Percentiles rank a stretch among this genome's conserved stretches.
Evolutionary conservation across 2,888 invertebrate genomes (phyloP).

Genomic region (Trichopria drosophilae): DNA sequence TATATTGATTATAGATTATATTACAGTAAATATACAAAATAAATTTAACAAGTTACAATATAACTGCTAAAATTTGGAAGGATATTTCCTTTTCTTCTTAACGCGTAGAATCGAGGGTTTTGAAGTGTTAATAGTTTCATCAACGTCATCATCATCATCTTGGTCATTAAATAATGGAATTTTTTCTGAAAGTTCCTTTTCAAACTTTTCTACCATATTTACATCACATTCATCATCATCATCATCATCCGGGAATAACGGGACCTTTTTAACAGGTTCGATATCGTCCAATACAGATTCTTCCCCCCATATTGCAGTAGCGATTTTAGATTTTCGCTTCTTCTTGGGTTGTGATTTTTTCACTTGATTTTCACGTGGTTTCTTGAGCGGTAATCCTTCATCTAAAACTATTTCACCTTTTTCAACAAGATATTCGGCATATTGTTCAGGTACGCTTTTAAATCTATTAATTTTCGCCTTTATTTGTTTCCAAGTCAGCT

Average conservation of each 20-base stretch:
- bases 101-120: too few species aligned
- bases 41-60: too few species aligned
- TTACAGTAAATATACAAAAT: too few species aligned
- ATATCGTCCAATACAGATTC: slow-evolving; percentile 20
- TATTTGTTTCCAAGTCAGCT: slow-evolving; percentile 89
- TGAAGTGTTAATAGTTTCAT: too few species aligned
- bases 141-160: background rate
- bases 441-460: slow-evolving; percentile 83
- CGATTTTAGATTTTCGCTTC: slow-evolving; percentile 5
- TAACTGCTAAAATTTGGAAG: too few species aligned
- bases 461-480: slow-evolving; percentile 80
- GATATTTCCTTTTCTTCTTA: too few species aligned
- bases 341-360: slow-evolving; percentile 23
- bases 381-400: slow-evolving; percentile 21
- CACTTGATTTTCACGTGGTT: too few species aligned
- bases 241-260: slow-evolving; percentile 28
- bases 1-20: too few species aligned
- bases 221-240: background rate
- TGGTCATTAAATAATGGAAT: too few species aligned
- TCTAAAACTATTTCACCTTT: slow-evolving; percentile 34
- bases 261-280: slow-evolving; percentile 11
- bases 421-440: slow-evolving; percentile 65
- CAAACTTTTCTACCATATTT: background rate
- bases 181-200: too few species aligned
- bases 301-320: slow-evolving; percentile 19